A percentile compares a stretch with the other conserved stretches of the same genome.
Conservation (phyloP, 2,888 invertebrate genomes). For the Oasisia sp. region DNA sequence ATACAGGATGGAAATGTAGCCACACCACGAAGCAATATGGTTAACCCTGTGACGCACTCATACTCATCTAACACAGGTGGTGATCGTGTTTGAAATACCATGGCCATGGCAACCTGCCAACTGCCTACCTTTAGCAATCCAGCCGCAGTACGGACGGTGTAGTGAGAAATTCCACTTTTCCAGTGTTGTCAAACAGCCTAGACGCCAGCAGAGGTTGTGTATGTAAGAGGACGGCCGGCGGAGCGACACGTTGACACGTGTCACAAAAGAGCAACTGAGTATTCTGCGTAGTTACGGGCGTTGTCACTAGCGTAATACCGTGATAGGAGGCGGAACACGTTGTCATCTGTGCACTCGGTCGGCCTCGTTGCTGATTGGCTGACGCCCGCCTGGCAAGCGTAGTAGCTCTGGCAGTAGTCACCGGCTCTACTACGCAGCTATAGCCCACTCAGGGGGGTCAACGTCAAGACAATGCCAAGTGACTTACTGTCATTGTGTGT, state of each 20-base stretch:
- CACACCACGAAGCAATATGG: neutral
- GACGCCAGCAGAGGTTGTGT: neutral
- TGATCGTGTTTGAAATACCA: neutral
- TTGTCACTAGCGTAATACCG: neutral
- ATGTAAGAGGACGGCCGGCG: neutral
- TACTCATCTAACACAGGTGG: neutral
- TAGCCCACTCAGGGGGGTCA: neutral
- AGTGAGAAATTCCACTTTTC: neutral
- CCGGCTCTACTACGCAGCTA: neutral
- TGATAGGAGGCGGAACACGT: neutral
- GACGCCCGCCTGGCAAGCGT: neutral
- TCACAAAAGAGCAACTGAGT: conserved; percentile 17
- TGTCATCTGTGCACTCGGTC: neutral
- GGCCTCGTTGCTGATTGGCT: neutral
- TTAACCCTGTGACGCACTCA: neutral
- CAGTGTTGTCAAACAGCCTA: neutral
- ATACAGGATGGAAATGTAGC: neutral
- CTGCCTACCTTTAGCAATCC: conserved; percentile 17
- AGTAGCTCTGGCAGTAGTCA: neutral
- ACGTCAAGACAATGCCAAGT: neutral
- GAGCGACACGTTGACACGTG: neutral
- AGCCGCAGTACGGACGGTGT: neutral
- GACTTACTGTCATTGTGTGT: neutral
- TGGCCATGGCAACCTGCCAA: neutral
- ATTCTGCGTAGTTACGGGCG: conserved; percentile 17